Conservation (phyloP, 2,888 invertebrate species). For the Drosophila sordidapex region DNA sequence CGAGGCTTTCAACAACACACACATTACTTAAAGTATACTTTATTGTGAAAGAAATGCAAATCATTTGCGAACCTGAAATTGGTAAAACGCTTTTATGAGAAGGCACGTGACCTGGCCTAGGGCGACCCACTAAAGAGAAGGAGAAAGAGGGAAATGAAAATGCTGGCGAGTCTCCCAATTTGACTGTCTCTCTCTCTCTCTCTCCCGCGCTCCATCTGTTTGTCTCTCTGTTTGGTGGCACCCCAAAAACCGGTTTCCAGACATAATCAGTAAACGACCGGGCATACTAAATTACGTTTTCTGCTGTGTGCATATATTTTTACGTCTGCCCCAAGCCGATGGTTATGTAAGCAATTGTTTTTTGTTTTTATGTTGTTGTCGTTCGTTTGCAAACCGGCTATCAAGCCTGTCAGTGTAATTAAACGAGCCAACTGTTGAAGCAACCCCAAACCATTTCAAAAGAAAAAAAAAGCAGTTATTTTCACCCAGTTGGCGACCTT, state of each 20-base stretch:
- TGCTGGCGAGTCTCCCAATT: background rate
- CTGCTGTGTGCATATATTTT: slow-evolving; percentile 15
- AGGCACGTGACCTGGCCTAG: slow-evolving; percentile 52
- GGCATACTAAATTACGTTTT: slow-evolving; percentile 47
- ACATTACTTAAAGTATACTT: slow-evolving; percentile 10
- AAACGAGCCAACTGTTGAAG: slow-evolving; percentile 51
- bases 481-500: slow-evolving; percentile 37
- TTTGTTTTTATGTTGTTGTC: slow-evolving; percentile 38
- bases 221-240: slow-evolving; percentile 18
- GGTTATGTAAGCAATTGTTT: slow-evolving; percentile 66
- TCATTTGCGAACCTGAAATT: slow-evolving; percentile 32
- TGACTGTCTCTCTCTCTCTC: background rate
- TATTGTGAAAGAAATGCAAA: slow-evolving; percentile 38
- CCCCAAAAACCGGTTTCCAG: slow-evolving; percentile 51
- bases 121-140: slow-evolving; percentile 25
- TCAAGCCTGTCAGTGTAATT: slow-evolving; percentile 42
- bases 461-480: slow-evolving; percentile 12
- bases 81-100: slow-evolving; percentile 15
- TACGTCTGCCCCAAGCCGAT: slow-evolving; percentile 41
- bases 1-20: slow-evolving; percentile 10
- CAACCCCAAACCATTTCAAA: slow-evolving; percentile 10
- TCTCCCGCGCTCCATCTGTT: background rate
- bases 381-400: slow-evolving; percentile 38
- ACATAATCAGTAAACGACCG: slow-evolving; percentile 47
- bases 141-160: slow-evolving; percentile 14